Evolutionary conservation across 2,888 invertebrate species (phyloP).

Genomic region (Lasioglossum morio): DNA sequence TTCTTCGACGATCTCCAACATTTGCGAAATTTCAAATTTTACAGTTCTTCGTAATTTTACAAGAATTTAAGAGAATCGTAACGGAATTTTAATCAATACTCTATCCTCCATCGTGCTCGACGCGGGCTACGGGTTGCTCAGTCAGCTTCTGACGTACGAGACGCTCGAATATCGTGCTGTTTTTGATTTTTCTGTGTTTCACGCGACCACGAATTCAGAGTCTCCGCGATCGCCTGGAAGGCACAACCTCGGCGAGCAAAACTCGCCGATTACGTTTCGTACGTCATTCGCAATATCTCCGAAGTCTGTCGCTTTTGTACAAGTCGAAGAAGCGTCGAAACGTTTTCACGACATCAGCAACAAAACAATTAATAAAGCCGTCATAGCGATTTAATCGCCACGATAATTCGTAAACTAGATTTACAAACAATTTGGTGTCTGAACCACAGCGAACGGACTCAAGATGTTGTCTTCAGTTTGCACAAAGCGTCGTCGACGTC

Average conservation of each 20-base stretch:
- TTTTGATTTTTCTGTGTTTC: conserved; percentile 58
- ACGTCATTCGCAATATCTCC: conserved; percentile 56
- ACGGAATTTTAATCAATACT: background rate
- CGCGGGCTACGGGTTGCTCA: conserved; percentile 25
- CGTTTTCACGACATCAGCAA: background rate
- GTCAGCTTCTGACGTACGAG: conserved; percentile 64
- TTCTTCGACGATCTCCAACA: background rate
- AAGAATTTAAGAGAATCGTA: background rate
- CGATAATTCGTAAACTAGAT: background rate
- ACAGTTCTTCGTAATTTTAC: background rate
- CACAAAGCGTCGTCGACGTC: conserved; percentile 7
- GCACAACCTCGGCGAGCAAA: conserved; percentile 68
- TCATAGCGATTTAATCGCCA: background rate
- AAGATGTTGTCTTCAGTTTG: background rate
- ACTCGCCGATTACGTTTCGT: conserved; percentile 65
- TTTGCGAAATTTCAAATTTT: background rate
- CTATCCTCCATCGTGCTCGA: background rate
- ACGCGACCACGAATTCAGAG: conserved; percentile 35
- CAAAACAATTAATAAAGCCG: background rate
- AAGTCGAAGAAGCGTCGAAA: background rate
- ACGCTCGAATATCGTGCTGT: conserved; percentile 60
- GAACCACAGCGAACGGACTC: background rate
- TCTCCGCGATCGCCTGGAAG: conserved; percentile 55
- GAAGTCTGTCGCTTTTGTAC: conserved; percentile 14
- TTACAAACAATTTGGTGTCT: background rate